Percentiles rank a stretch among this genome's conserved stretches.
phyloP scores from a whole-genome alignment of 2,888 invertebrate genomes.

The Aproaerema taeniolella region DNA sequence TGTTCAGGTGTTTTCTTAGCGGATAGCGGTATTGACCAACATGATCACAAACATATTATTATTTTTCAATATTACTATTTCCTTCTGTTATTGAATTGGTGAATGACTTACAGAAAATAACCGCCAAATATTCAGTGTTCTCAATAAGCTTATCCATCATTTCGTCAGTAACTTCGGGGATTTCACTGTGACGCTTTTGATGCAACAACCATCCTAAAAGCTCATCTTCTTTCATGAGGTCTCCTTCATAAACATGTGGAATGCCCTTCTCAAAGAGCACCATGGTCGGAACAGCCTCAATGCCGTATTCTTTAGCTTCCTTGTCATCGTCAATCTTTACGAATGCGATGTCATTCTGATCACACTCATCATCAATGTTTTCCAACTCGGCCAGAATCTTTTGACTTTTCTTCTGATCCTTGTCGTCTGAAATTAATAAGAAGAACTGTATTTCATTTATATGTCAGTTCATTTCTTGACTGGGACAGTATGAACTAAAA shows the following conservation, averaged over 20 bases:
- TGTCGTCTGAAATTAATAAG: conserved; percentile 84
- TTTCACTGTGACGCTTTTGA: conserved; percentile 93
- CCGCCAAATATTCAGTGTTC: conserved; percentile 87
- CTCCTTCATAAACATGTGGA: conserved; percentile 87
- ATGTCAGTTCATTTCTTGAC: conserved; percentile 69
- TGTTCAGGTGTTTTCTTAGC: too few relatives aligned
- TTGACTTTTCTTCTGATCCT: conserved; percentile 93
- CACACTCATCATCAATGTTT: conserved; percentile 96
- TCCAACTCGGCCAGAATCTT: conserved; percentile 90
- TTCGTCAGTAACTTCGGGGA: conserved; percentile 94
- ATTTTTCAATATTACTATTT: background rate
- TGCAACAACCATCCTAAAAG: conserved; percentile 93
- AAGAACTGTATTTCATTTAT: conserved; percentile 73
- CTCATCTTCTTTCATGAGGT: conserved; percentile 93
- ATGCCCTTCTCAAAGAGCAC: conserved; percentile 86
- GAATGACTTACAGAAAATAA: conserved; percentile 89
- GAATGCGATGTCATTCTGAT: conserved; percentile 93
- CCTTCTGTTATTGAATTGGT: background rate
- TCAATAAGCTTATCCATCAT: conserved; percentile 95
- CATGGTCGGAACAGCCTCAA: conserved; percentile 88
- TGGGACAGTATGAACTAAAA: conserved; percentile 35
- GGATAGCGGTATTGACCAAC: too few relatives aligned
- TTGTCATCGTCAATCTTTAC: conserved; percentile 93
- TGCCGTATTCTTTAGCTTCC: conserved; percentile 93
- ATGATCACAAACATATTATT: too few relatives aligned